phyloP scores from a whole-genome alignment of 2,888 invertebrate species.

The Nycteola revayana region DNA sequence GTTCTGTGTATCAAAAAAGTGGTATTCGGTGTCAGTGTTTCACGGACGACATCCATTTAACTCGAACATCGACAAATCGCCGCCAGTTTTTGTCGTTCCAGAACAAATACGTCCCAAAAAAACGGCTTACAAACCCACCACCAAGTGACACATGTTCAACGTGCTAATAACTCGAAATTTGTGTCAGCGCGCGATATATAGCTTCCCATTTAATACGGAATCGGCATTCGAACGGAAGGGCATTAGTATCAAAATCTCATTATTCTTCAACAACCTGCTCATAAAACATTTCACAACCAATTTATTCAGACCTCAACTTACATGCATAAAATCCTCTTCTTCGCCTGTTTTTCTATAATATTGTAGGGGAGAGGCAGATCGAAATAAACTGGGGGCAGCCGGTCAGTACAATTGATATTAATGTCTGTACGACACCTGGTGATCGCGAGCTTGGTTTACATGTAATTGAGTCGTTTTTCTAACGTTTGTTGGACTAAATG shows the following conservation, averaged over 20 bases:
- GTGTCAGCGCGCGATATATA: conserved; percentile 26
- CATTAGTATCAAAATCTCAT: conserved; percentile 68
- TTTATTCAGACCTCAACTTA: conserved; percentile 38
- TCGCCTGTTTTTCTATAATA: conserved; percentile 17
- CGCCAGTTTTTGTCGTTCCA: not conserved
- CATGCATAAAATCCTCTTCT: conserved; percentile 10
- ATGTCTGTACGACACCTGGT: conserved; percentile 74
- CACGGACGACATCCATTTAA: too few species aligned
- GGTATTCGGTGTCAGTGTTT: too few species aligned
- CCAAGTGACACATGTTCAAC: conserved; percentile 20
- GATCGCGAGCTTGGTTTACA: conserved; percentile 55
- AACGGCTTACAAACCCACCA: conserved; percentile 1
- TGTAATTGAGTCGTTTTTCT: conserved; percentile 37
- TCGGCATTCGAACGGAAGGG: conserved; percentile 34
- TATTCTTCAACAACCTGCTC: conserved; percentile 62
- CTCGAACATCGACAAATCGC: too few species aligned
- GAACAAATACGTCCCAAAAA: too few species aligned
- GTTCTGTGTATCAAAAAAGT: too few species aligned
- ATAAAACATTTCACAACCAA: conserved; percentile 69
- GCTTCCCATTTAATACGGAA: conserved; percentile 32
- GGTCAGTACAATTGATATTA: conserved; percentile 79
- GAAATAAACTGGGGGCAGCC: conserved; percentile 49
- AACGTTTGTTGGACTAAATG: conserved; percentile 15
- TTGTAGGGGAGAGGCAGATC: conserved; percentile 40
- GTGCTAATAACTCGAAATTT: conserved; percentile 25